These are phyloP conservation scores for Troides aeacus DNA, from an alignment of 2,888 invertebrate species.

Conservation along the genomic window DNA sequence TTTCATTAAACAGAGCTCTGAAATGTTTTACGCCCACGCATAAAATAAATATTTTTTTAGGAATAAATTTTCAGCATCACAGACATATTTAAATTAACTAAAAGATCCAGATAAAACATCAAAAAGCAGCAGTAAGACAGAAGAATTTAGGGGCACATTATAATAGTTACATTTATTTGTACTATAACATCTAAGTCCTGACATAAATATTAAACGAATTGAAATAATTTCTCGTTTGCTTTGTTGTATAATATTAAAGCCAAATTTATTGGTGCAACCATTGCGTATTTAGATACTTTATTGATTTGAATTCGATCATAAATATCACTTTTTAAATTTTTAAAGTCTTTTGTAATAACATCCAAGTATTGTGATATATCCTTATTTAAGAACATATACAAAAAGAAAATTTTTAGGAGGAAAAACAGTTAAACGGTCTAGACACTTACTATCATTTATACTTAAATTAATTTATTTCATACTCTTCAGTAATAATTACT, in stretches of 20 bases:
- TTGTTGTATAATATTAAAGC: slow-evolving; percentile 6
- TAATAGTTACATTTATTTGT: slow-evolving; percentile 4
- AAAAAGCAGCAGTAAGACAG: background rate
- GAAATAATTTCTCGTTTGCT: slow-evolving; percentile 1
- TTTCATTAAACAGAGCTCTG: no score
- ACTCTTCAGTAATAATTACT: no score
- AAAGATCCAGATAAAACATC: no score
- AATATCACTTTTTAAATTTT: background rate
- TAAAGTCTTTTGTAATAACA: background rate
- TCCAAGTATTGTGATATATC: slow-evolving; percentile 6
- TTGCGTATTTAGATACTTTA: background rate
- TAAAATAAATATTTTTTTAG: no score
- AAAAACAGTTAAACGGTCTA: background rate
- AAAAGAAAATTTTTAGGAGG: background rate
- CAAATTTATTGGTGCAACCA: background rate
- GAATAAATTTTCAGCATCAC: no score
- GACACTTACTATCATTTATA: no score
- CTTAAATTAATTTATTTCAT: no score
- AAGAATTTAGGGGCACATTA: background rate
- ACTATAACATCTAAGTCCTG: background rate
- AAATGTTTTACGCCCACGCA: no score
- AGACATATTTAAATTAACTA: no score
- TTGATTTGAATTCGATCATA: slow-evolving; percentile 1
- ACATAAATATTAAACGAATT: background rate
- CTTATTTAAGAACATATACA: background rate